Conservation (phyloP, 2,113 vertebrate genomes). For the Andinoacara biseriatus region DNA sequence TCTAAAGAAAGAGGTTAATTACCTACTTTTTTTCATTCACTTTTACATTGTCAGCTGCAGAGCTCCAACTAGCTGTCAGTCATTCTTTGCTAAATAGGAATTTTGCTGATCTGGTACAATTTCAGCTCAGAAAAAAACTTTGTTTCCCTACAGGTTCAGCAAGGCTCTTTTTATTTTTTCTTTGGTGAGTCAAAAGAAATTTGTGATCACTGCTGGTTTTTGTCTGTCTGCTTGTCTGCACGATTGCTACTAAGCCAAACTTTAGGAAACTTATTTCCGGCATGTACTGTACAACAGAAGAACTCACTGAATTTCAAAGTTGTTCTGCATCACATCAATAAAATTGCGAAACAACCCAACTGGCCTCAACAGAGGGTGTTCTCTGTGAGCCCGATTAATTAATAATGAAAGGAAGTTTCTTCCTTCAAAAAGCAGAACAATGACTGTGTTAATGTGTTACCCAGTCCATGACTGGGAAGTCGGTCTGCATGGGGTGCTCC, state of each 20-base stretch:
- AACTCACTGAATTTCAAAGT: background rate
- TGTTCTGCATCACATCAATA: background rate
- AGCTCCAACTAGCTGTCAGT: conserved; percentile 16
- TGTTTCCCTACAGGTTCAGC: background rate
- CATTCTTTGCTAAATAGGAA: conserved; percentile 2
- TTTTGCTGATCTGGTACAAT: background rate
- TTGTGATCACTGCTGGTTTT: background rate
- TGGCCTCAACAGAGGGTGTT: background rate
- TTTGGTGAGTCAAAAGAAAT: accelerated
- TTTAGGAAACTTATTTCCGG: background rate
- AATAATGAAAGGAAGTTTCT: background rate
- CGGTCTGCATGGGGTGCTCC: background rate
- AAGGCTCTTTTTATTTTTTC: background rate
- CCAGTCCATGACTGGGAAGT: background rate
- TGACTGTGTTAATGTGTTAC: background rate
- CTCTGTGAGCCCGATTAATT: background rate
- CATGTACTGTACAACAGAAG: background rate
- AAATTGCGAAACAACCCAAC: background rate
- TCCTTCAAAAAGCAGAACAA: background rate
- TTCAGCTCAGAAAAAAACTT: background rate
- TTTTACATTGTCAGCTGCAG: background rate
- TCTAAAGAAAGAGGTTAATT: conserved; percentile 8
- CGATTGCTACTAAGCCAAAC: background rate
- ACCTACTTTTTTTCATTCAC: background rate
- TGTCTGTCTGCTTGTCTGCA: background rate